Evolutionary conservation across 2,888 invertebrate species (phyloP).

Genomic region (Chrysopilus asiliformis): DNA sequence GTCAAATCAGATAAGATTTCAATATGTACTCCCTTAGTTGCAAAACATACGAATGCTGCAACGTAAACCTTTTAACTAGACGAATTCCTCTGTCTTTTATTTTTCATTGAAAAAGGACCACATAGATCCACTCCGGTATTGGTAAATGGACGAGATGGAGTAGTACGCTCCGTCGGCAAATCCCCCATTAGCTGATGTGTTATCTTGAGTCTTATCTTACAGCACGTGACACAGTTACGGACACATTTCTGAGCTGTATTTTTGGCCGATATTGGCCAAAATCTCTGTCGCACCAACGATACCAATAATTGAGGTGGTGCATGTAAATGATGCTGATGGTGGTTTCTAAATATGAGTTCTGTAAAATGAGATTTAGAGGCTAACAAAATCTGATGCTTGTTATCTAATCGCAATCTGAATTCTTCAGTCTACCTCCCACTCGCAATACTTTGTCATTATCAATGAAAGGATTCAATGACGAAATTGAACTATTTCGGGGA

Average conservation of each 20-base stretch:
- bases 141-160: no score
- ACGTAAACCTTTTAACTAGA: conserved; percentile 15
- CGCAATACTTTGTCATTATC: not conserved
- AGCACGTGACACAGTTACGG: no score
- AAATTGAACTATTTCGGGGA: not conserved
- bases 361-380: not conserved
- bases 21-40: not conserved
- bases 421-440: no score
- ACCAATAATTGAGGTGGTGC: not conserved
- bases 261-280: not conserved
- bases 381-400: not conserved
- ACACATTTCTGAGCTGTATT: no score
- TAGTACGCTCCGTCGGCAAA: no score
- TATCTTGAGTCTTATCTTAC: no score
- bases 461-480: not conserved
- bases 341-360: not conserved
- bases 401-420: no score
- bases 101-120: conserved; percentile 12
- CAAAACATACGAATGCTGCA: conserved; percentile 15
- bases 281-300: not conserved
- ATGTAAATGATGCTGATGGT: not conserved
- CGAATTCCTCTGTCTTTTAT: conserved; percentile 9
- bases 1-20: not conserved
- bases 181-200: no score
- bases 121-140: no score